phyloP scores from a whole-genome alignment of 1,140 invertebrate genomes.

The Dendrolimus punctatus region DNA sequence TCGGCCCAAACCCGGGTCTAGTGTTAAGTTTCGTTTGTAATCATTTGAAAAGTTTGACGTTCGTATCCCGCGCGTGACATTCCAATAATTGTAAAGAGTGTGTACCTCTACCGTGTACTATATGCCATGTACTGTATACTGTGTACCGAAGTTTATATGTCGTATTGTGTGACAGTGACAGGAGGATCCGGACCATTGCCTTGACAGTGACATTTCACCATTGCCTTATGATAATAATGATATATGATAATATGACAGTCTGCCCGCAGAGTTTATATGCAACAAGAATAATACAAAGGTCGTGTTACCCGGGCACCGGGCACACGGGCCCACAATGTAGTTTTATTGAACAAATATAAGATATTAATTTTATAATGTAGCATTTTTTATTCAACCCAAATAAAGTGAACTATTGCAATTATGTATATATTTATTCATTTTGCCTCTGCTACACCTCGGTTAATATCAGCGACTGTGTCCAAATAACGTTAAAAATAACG shows the following conservation, averaged over 20 bases:
- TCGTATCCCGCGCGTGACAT: conserved; percentile 62
- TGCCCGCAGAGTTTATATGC: conserved; percentile 70
- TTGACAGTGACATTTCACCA: conserved; percentile 43
- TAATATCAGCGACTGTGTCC: too few relatives aligned
- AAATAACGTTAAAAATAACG: too few relatives aligned
- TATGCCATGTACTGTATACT: too few relatives aligned
- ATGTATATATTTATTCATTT: too few relatives aligned
- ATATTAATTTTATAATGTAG: conserved; percentile 71
- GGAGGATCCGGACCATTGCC: conserved; percentile 36
- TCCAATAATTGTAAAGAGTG: conserved; percentile 61
- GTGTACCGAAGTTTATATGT: too few relatives aligned
- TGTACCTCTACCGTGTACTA: conserved; percentile 38
- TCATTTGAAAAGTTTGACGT: conserved; percentile 38
- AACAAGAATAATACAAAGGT: conserved; percentile 70
- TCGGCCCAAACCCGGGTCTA: conserved; percentile 27
- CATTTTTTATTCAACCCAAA: conserved; percentile 41
- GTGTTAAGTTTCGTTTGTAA: conserved; percentile 37
- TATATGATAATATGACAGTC: conserved; percentile 32
- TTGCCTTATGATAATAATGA: conserved; percentile 54
- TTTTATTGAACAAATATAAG: conserved; percentile 72
- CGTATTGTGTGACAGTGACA: neutral
- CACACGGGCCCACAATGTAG: conserved; percentile 69
- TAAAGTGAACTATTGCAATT: conserved; percentile 1
- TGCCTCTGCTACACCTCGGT: too few relatives aligned
- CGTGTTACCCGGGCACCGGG: conserved; percentile 69